Percentiles rank a stretch among this genome's conserved stretches.
Conservation (phyloP, 2,113 vertebrate species). For the Psilopogon haemacephalus region DNA sequence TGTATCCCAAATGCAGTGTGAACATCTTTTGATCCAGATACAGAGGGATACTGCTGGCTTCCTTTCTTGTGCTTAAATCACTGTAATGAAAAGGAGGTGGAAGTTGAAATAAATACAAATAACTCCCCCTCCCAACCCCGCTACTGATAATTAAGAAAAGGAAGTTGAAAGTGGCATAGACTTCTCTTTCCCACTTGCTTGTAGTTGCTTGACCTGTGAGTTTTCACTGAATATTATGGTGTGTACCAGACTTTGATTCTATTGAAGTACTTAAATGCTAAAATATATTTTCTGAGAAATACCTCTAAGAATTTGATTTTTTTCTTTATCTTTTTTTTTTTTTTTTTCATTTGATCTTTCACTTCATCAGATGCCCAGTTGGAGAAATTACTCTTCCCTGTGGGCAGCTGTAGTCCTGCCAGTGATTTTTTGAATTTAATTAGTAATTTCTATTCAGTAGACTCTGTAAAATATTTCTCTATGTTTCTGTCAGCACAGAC, state of each 20-base stretch:
- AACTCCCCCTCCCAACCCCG: neutral
- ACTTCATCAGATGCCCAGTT: neutral
- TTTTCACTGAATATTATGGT: neutral
- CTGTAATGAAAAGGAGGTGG: neutral
- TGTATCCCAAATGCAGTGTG: neutral
- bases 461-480: constrained; percentile 1
- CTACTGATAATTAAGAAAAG: neutral
- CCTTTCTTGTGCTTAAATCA: neutral
- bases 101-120: neutral
- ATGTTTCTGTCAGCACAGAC: neutral
- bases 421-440: constrained; percentile 24
- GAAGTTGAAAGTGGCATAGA: neutral
- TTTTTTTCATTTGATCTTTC: neutral
- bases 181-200: neutral
- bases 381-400: neutral
- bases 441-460: neutral
- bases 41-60: neutral
- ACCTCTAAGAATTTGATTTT: neutral
- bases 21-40: neutral
- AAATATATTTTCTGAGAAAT: neutral
- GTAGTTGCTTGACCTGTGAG: neutral
- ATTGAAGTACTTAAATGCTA: neutral
- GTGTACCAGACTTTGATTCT: neutral
- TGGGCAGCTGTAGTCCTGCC: neutral
- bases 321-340: neutral